Evolutionary conservation across 2,113 vertebrate genomes (phyloP).

Genomic region (cat (Felis catus)): F.catus_Fca126_mat1.0 CM031414.1:53019001-53019500

Average conservation of each 20-base stretch:
- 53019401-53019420: neutral
- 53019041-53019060: neutral
- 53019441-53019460: neutral
- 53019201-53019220: neutral
- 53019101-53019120: neutral
- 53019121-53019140: neutral
- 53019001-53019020: neutral
- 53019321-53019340: neutral
- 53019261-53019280: neutral
- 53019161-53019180: neutral
- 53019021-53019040: neutral
- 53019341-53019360: neutral
- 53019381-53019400: neutral
- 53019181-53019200: neutral
- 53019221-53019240: neutral
- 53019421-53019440: neutral
- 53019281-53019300: neutral
- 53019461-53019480: neutral
- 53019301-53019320: neutral
- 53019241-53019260: neutral
- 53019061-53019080: no score
- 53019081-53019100: neutral
- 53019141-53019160: neutral
- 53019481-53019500: neutral
- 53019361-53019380: neutral